Conservation (phyloP, 2,113 vertebrate species). For the Montifringilla adamsi region DNA sequence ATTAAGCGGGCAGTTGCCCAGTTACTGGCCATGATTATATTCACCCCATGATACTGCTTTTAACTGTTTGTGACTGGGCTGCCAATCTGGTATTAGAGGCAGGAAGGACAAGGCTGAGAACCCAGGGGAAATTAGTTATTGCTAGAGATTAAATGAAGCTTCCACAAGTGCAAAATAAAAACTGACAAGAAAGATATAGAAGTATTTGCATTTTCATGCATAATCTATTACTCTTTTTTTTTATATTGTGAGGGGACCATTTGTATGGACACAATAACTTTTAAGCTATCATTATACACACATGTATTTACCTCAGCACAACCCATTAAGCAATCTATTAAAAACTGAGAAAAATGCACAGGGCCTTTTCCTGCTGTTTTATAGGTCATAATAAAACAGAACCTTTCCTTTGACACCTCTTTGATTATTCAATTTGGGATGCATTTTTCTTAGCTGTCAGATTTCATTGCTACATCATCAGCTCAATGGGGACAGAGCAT, state of each 20-base stretch:
- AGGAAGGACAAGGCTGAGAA: background rate
- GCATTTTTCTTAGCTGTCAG: background rate
- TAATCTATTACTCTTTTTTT: background rate
- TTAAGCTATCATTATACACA: background rate
- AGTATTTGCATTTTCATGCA: background rate
- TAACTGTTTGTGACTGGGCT: background rate
- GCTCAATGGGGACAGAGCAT: background rate
- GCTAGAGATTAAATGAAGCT: background rate
- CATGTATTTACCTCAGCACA: background rate
- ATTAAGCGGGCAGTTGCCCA: background rate
- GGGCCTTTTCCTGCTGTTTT: background rate
- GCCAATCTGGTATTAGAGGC: background rate
- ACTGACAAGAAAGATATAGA: background rate
- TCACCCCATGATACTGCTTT: background rate
- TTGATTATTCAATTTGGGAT: constrained; percentile 8
- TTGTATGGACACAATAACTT: background rate
- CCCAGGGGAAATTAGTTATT: background rate
- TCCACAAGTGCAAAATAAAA: background rate
- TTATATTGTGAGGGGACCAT: background rate
- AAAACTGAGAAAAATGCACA: background rate
- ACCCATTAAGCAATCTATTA: background rate
- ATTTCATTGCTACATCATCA: constrained; percentile 10
- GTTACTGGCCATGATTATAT: background rate
- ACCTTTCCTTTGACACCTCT: constrained; percentile 2
- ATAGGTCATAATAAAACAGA: constrained; percentile 12